Evolutionary conservation across 1,140 invertebrate species (phyloP).

Genomic region (Philaenus spumarius): DNA sequence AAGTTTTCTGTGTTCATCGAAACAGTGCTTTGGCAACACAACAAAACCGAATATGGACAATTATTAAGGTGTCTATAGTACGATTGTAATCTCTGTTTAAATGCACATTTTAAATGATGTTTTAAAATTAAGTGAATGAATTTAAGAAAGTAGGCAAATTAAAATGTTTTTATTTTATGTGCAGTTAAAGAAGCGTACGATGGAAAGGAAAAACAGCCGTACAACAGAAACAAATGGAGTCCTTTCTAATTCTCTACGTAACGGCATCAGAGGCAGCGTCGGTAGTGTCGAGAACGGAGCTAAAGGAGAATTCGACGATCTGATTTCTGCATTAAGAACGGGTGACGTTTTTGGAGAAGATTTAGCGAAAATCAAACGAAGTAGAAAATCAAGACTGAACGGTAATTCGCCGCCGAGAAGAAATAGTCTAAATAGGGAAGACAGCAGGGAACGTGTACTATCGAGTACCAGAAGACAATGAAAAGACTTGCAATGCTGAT

Average conservation of each 20-base stretch:
- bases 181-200: slow-evolving; percentile 75
- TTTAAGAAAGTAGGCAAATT: no score
- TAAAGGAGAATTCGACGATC: slow-evolving; percentile 92
- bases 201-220: slow-evolving; percentile 68
- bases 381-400: slow-evolving; percentile 55
- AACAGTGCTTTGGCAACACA: no score
- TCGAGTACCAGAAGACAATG: slow-evolving; percentile 20
- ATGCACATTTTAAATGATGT: no score
- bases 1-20: no score
- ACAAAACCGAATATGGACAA: no score
- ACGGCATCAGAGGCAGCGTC: slow-evolving; percentile 32
- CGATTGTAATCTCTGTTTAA: no score
- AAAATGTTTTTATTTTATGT: slow-evolving; percentile 6
- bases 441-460: slow-evolving; percentile 55
- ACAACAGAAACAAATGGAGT: slow-evolving; percentile 44
- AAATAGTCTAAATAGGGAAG: slow-evolving; percentile 55
- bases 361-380: slow-evolving; percentile 85
- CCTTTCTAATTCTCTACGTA: slow-evolving; percentile 46
- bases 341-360: slow-evolving; percentile 98
- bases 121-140: no score
- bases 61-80: no score
- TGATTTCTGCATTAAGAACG: slow-evolving; percentile 91
- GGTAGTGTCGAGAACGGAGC: slow-evolving; percentile 36
- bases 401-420: slow-evolving; percentile 52
- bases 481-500: neutral